Conservation (phyloP, 2,797 vertebrate genomes). For the Acanthurus tractus region DNA sequence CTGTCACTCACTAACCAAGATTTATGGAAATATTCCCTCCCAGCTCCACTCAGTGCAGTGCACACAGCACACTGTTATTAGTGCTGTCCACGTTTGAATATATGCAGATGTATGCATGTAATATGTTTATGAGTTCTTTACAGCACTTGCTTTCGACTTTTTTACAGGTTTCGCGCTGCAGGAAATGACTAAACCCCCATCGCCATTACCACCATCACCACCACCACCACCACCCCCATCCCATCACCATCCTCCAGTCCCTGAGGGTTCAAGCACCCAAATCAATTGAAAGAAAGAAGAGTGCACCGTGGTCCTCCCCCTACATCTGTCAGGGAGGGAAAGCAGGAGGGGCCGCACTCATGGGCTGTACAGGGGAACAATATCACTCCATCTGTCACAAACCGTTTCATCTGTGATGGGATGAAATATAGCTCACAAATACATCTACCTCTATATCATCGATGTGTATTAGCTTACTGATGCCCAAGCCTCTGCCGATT, state of each 20-base stretch:
- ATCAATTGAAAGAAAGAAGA: slow-evolving; percentile 89
- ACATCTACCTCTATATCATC: slow-evolving; percentile 79
- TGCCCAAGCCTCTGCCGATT: slow-evolving; percentile 66
- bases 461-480: slow-evolving; percentile 77
- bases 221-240: slow-evolving; percentile 62
- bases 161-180: slow-evolving; percentile 69
- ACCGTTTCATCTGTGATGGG: slow-evolving; percentile 83
- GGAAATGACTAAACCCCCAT: slow-evolving; percentile 77
- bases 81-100: slow-evolving; percentile 40
- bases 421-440: slow-evolving; percentile 82
- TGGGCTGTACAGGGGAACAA: slow-evolving; percentile 80
- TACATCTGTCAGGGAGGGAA: slow-evolving; percentile 88
- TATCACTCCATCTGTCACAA: slow-evolving; percentile 90
- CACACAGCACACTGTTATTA: slow-evolving; percentile 35
- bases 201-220: slow-evolving; percentile 27
- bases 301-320: slow-evolving; percentile 83
- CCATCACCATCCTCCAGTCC: slow-evolving; percentile 73
- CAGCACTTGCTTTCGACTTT: slow-evolving; percentile 47
- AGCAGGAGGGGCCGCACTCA: slow-evolving; percentile 82
- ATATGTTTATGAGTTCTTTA: slow-evolving; percentile 62
- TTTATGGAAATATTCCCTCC: slow-evolving; percentile 73
- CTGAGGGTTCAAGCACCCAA: slow-evolving; percentile 85
- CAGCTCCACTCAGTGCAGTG: slow-evolving; percentile 27
- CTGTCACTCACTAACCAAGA: slow-evolving; percentile 76
- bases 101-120: slow-evolving; percentile 68